A percentile compares a stretch with the other conserved stretches of the same genome.
phyloP scores from a whole-genome alignment of 2,888 invertebrate species.

The Prostheceraeus crozeri region DNA sequence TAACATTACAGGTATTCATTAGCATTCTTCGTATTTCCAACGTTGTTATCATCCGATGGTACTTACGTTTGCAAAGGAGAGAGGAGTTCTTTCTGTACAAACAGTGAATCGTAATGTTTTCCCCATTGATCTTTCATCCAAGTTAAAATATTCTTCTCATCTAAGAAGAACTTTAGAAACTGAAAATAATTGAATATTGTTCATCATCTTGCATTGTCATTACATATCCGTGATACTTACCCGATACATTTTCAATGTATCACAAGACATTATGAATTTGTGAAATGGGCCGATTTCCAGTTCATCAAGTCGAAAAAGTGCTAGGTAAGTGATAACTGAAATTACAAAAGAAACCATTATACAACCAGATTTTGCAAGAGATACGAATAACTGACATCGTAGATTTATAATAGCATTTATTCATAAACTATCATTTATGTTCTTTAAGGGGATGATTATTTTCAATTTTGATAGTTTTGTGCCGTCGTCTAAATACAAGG shows the following conservation, averaged over 20 bases:
- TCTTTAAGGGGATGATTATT: too few species aligned
- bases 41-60: too few species aligned
- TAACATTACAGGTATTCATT: too few species aligned
- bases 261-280: constrained; percentile 49
- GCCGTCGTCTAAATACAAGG: too few species aligned
- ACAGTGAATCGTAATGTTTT: constrained; percentile 49
- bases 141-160: constrained; percentile 49
- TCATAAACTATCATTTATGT: too few species aligned
- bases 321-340: constrained; percentile 52
- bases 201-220: background rate
- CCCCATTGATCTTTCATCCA: constrained; percentile 55
- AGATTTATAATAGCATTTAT: too few species aligned
- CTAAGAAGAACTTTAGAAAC: constrained; percentile 52
- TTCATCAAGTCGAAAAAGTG: constrained; percentile 53
- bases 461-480: too few species aligned
- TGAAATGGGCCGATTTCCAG: constrained; percentile 49
- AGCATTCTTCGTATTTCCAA: too few species aligned
- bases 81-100: constrained; percentile 50
- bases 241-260: constrained; percentile 51
- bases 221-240: constrained; percentile 43
- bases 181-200: constrained; percentile 41
- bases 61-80: constrained; percentile 49
- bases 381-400: too few species aligned
- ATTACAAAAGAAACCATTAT: constrained; percentile 40
- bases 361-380: background rate